Base-by-base conservation (phyloP, 1,140 invertebrate genomes). In the Brachionus angularis region DNA sequence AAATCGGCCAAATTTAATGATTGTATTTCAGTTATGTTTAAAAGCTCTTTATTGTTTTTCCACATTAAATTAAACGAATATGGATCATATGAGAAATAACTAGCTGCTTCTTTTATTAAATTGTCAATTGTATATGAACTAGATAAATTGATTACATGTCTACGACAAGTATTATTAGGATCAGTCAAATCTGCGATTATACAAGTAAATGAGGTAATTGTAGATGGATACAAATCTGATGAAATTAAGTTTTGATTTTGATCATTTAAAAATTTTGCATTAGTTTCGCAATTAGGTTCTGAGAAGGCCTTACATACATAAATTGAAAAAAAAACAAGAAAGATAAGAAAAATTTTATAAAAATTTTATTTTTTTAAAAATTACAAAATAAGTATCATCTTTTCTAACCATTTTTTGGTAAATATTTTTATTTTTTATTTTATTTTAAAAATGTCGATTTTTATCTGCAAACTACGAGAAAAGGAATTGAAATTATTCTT, bases 21-120 rank as follows among this genome's bases (percentile, higher is more conserved):
- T 16, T 61, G 44, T 25, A 72, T 50, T 27, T 69, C 25, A 23
- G 47, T 55, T 44, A 72, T 67, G 27, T 58, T 39, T 21, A 33
- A 58, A 52, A 74, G 53, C 58, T 72, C 75, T 73, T 64, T 75
- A 73, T 67, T 74, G 46, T 55, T 73, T 49, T 64, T 73, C 72
- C 83, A 78, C 8, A 80, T 75, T 16, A 85, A 73, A 39, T 79
- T 77, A 71, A 86, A 84, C 61, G 82, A 82, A 50, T 83, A 83
- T 8, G 79, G 77, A n/a, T 82, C 78, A 74, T 86, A 86, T 7
- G 80, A 76, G 75, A 83, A 85, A 53, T 82, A 78, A 42, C 80
- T 80, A 42, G 79, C 80, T 64, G 86, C 83, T 47, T 85, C 80
- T 23, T 78, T 74, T 29, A 85, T 80, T 5, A 86, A 75, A 34